Conservation (phyloP, 2,888 invertebrate species). For the Sycophila texana region DNA sequence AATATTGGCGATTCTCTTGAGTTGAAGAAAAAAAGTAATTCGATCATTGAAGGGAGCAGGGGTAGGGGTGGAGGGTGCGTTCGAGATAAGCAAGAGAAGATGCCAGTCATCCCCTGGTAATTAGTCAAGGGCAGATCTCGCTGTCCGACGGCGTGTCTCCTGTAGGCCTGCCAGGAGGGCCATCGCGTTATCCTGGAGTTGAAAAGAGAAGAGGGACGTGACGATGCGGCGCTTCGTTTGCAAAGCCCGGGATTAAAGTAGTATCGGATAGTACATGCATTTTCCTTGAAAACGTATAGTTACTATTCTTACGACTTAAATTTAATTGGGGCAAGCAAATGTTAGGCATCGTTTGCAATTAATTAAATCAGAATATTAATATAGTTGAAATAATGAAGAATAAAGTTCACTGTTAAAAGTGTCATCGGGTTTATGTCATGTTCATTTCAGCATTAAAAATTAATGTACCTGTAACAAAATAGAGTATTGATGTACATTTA, state of each 20-base stretch:
- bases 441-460: too few species aligned
- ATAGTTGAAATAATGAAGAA: too few species aligned
- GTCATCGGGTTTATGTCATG: too few species aligned
- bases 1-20: slow-evolving; percentile 35
- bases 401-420: too few species aligned
- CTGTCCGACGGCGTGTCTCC: slow-evolving; percentile 7
- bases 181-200: not conserved
- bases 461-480: too few species aligned
- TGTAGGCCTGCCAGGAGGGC: not conserved
- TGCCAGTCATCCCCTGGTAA: slow-evolving; percentile 74
- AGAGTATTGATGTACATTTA: too few species aligned
- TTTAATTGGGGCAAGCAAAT: too few species aligned
- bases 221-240: slow-evolving; percentile 11
- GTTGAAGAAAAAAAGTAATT: slow-evolving; percentile 72
- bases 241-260: slow-evolving; percentile 2
- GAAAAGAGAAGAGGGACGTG: not conserved
- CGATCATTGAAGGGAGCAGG: slow-evolving; percentile 69
- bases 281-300: too few species aligned
- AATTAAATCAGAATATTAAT: too few species aligned
- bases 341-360: too few species aligned
- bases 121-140: slow-evolving; percentile 72
- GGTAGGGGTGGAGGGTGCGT: slow-evolving; percentile 32
- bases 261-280: not conserved
- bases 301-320: not conserved
- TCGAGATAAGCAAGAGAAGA: slow-evolving; percentile 73